Evolutionary conservation across 35 echinoderm and acorn worm genomes (phyloP), one percentile per base, ranked within the genome.

Genomic region (Ophioderma brevispina): DNA sequence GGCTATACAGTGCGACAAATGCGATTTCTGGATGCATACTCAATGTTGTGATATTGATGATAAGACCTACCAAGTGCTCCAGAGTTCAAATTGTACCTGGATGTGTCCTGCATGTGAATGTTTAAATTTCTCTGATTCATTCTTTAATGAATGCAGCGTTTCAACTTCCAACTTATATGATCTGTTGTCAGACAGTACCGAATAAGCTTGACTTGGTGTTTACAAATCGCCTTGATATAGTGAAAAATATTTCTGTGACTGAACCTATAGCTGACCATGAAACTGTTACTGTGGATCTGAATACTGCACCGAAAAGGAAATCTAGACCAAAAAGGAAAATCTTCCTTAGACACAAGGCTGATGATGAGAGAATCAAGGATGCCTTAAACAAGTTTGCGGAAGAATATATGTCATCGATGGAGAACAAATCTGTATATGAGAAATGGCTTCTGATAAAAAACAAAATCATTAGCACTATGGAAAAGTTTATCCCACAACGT

Each of bases 401-500:
- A 36, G 31, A 36, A 15, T 81, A 81, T 38, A 38, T 38, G 0
- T 15, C 8, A 35, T 36, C 37, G 15, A 37, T 36, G 18, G 18
- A 23, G 11, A 36, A 40, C 39, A 17, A 13, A 39, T 81, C 79
- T 38, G 79, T 28, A 6, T 32, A 81, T 34, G 38, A 36, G 34
- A 81, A 81, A 81, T 81, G 79, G 79, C 35, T 38, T 36, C 25
- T 36, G 36, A 81, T 84, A 17, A 43, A 33, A 33, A 50, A 28
- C 40, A 84, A 84, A 33, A 84, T 84, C 31, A 14, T 49, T 82
- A 35, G 38, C 32, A 83, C 81, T 30, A 90, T 90, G 46, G 50
- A 90, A 13, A 81, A 55, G 39, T 23, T 55, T 32, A 40, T 90
- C 13, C 80, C 80, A 37, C 37, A 50, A 15, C 80, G 64, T 0